Base-by-base conservation (phyloP, 2,888 invertebrate genomes). In the Sturmia bella region DNA sequence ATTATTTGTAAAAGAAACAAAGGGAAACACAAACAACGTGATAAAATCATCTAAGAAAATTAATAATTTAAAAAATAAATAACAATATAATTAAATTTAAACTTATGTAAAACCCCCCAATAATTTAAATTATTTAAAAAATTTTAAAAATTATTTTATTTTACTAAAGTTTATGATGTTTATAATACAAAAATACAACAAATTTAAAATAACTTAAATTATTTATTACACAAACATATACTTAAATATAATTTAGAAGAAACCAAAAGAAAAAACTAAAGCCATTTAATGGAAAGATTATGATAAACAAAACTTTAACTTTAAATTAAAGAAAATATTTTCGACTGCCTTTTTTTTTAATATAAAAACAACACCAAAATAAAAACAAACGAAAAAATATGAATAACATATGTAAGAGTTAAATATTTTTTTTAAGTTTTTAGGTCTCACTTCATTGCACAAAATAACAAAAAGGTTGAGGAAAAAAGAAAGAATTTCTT, bases 341-440 rank as follows among this genome's bases (percentile, higher is more conserved):
- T 88, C 85, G 86, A 89, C 87, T 87, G 87, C 87, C 89, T 88
- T 87, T 87, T 86, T n/a, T 87, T 87, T 80, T 83, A 84, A 85
- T 84, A 74, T 83, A 73, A 80, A 48, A 84, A n/a, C 32, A 32
- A 32, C 32, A 32, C 32, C 32, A 32, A 32, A 32, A 32, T 32
- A 85, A 70, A 77, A 83, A 85, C 59, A 83, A 79, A 75, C 85
- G 17, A 68, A 84, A 6, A 72, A 6, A 72, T 73, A 76, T 57
- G 69, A 72, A 83, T 81, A 85, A 80, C 82, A 24, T 56, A 59
- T 7, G 63, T 17, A 50, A 19, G n/a, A 57, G 13, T 41, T 45
- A 56, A 12, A 56, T 21, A 68, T 15, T 2, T 37, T 21, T 37
- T 50, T 9, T 50, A 43, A 56, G 32, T 32, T 43, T 56, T 37